phyloP scores from a whole-genome alignment of 1,140 invertebrate genomes.

The Macrobrachium nipponense region DNA sequence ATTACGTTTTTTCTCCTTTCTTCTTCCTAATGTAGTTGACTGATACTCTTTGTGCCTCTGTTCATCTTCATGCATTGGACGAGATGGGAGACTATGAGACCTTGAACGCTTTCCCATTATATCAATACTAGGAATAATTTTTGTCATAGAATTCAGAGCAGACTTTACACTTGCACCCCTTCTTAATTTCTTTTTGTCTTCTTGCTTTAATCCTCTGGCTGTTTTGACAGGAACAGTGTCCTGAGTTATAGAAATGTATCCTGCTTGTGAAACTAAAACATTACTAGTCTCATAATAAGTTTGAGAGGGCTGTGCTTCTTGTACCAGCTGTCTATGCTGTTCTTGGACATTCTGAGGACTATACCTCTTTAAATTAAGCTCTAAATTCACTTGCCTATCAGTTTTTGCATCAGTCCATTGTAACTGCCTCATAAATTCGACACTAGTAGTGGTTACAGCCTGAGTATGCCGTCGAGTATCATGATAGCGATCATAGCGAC shows the following conservation, averaged over 20 bases:
- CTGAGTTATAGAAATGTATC: constrained; percentile 82
- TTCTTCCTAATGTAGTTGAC: constrained; percentile 58
- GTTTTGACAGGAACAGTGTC: constrained; percentile 68
- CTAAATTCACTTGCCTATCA: constrained; percentile 51
- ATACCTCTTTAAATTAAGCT: constrained; percentile 54
- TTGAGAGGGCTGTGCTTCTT: constrained; percentile 67
- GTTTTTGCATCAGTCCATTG: constrained; percentile 56
- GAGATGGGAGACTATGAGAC: constrained; percentile 80
- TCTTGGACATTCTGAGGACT: constrained; percentile 55
- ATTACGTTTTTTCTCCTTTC: constrained; percentile 75
- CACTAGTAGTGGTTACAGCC: constrained; percentile 42
- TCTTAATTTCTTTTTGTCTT: constrained; percentile 71
- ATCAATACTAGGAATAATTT: constrained; percentile 85
- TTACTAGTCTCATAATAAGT: constrained; percentile 65
- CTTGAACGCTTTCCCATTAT: constrained; percentile 78
- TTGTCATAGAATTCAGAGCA: constrained; percentile 83
- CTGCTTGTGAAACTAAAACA: constrained; percentile 83
- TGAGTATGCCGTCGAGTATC: constrained; percentile 61
- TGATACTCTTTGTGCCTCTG: constrained; percentile 65
- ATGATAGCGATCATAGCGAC: constrained; percentile 56
- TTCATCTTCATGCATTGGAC: constrained; percentile 70
- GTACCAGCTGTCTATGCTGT: constrained; percentile 70
- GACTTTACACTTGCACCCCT: constrained; percentile 78
- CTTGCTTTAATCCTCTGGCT: constrained; percentile 12
- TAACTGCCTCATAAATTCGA: constrained; percentile 28